Base-by-base conservation (phyloP, 1,140 invertebrate genomes). In the Druon quercuslanigerum region DNA sequence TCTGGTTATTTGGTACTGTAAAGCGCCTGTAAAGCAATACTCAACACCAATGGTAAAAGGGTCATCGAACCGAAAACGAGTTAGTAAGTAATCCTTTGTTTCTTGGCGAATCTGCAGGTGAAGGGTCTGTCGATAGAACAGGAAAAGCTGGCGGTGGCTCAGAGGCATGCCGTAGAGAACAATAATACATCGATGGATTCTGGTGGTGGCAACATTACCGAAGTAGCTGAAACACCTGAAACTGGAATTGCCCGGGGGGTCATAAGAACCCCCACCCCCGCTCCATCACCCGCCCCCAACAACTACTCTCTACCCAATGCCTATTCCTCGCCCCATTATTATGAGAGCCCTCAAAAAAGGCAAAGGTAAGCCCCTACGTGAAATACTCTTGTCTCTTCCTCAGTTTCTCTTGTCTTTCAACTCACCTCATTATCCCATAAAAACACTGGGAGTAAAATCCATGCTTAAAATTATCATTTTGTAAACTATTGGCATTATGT, bases 71-170 rank as follows among this genome's bases (percentile, higher is more conserved):
- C 72, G 52, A 50, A 52, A 50, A 16, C 72, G 40, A 52, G 52
- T 52, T 52, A 33, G 20, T 9, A 56, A 54, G 76, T 79, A 74
- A 80, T 78, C 74, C 66, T 79, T 82, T 79, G 76, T 82, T 56
- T 51, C 75, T 78, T 74, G 72, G 25, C 76, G 78, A 80, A 74
- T 80, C 71, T 74, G 51, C 76, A 95, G 95, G 95, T 96, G 57
- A 96, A 96, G 89, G 95, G 95, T 75, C 88, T 96, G 83, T 96
- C 95, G 86, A 95, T 96, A 83, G 95, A 96, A 88, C 95, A 95
- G 85, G 95, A 95, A 81, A 95, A 95, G 83, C 84, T 95, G 86
- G 94, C 94, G 46, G 94, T 94, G 57, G 93, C 94, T 71, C 94
- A 95, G 84, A 94, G 93, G 79, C 93, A 94, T 76, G 88, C 86